Evolutionary conservation across 2,113 vertebrate species (phyloP), one percentile per base, ranked within the genome.

Genomic region (Spermophilus dauricus): DNA sequence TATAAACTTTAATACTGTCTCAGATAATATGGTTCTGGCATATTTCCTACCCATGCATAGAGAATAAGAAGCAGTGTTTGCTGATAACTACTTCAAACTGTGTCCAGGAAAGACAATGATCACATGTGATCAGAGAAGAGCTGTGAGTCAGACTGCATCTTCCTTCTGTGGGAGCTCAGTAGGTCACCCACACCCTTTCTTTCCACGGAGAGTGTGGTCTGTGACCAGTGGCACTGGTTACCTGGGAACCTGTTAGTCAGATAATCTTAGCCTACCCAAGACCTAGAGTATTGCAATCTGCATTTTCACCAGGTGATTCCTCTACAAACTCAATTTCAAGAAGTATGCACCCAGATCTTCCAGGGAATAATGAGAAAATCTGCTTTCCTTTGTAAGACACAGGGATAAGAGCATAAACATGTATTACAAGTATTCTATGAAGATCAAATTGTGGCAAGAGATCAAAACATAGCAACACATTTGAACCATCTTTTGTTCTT

Each of bases 141-240:
- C 8, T 70, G 3, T 1, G 58, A 16, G 14, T 18, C 10, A 2
- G 61, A 0, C 1, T 51, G 69, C 56, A 26, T 78, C 81, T 48
- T 26, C 28, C 4, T 14, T 39, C 30, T 1, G 0, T 1, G 24
- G 9, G 61, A 45, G 22, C 16, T 14, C 0, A 5, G 16, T 6
- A 39, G 48, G 24, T 39, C n/a, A 45, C 1, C 30, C 1, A 51
- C 26, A 24, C 17, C 18, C 34, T 13, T 42, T 10, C 63, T 30
- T 78, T 28, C 34, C 16, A 32, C 30, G 30, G 1, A 42, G 48
- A 17, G 17, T 10, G 80, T 2, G 24, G 65, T 17, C 69, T 51
- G 28, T 11, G 86, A 58, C 26, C 37, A 67, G 65, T 0, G 1
- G 51, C n/a, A 32, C 24, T 2, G 16, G 12, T 26, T 17, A 70